Percentiles rank a stretch among this genome's conserved stretches.
These are phyloP conservation scores for Hydrozoanthus gracilis DNA, from an alignment of 92 coral and sea anemone genomes.

Conservation along the genomic window DNA sequence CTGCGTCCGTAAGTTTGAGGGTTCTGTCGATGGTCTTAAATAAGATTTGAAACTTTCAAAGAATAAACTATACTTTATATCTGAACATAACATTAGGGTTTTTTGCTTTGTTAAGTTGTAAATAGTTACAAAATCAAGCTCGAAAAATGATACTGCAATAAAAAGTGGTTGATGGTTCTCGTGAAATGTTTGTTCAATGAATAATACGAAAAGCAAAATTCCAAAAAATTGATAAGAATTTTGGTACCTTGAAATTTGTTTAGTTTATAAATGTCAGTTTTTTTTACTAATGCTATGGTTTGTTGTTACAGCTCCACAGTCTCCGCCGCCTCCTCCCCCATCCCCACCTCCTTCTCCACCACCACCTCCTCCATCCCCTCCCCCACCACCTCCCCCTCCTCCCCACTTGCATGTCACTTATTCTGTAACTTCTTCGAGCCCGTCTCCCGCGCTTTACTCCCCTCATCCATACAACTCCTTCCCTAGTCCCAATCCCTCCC, in stretches of 20 bases:
- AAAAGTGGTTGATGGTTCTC: no score
- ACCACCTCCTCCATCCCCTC: constrained; percentile 22
- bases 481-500: not conserved
- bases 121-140: not conserved
- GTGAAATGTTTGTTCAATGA: no score
- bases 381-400: not conserved
- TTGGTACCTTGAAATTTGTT: not conserved
- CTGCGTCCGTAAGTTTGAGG: constrained; percentile 82
- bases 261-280: not conserved
- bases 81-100: not conserved
- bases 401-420: constrained; percentile 8
- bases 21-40: not conserved
- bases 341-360: constrained; percentile 38
- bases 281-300: not conserved
- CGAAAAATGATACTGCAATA: no score
- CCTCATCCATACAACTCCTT: not conserved
- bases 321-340: constrained; percentile 34
- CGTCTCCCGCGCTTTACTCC: constrained; percentile 1
- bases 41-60: not conserved
- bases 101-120: not conserved
- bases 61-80: not conserved
- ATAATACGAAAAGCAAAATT: no score
- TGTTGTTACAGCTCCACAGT: constrained; percentile 36
- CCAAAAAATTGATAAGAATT: not conserved
- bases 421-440: not conserved